Conservation (phyloP, 64 coral and sea anemone genomes). For the Stylophora pistillata region DNA sequence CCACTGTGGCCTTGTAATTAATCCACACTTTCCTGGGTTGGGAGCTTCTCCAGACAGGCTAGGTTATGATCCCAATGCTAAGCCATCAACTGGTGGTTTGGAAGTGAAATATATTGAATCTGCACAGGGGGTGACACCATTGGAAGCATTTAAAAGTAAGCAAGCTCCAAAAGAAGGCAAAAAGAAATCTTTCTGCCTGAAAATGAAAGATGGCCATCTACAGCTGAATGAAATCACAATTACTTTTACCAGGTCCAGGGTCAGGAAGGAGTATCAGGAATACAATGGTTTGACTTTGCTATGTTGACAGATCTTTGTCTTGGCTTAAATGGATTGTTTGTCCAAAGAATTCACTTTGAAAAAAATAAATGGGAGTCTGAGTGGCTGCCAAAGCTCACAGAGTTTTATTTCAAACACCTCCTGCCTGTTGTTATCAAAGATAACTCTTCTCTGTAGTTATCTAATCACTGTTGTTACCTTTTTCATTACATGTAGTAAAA, state of each 20-base stretch:
- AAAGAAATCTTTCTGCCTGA: slow-evolving; percentile 62
- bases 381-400: slow-evolving; percentile 79
- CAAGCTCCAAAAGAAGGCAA: slow-evolving; percentile 42
- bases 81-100: slow-evolving; percentile 55
- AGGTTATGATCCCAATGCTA: slow-evolving; percentile 57
- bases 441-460: slow-evolving; percentile 52
- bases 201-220: slow-evolving; percentile 54
- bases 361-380: slow-evolving; percentile 74
- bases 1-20: slow-evolving; percentile 50
- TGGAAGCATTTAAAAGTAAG: slow-evolving; percentile 49
- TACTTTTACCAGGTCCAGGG: slow-evolving; percentile 63
- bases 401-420: slow-evolving; percentile 71
- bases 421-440: slow-evolving; percentile 60
- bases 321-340: slow-evolving; percentile 69
- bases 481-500: too few species aligned
- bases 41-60: slow-evolving; percentile 64
- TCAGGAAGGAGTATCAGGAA: slow-evolving; percentile 54
- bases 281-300: slow-evolving; percentile 72
- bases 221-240: slow-evolving; percentile 55
- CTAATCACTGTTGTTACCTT: too few species aligned
- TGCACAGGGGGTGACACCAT: slow-evolving; percentile 57
- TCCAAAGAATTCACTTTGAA: slow-evolving; percentile 64
- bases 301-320: slow-evolving; percentile 68
- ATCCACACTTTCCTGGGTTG: slow-evolving; percentile 71
- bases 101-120: slow-evolving; percentile 65